These are phyloP conservation scores for Cyclophora punctaria DNA, from an alignment of 2,888 invertebrate species.

Conservation along the genomic window DNA sequence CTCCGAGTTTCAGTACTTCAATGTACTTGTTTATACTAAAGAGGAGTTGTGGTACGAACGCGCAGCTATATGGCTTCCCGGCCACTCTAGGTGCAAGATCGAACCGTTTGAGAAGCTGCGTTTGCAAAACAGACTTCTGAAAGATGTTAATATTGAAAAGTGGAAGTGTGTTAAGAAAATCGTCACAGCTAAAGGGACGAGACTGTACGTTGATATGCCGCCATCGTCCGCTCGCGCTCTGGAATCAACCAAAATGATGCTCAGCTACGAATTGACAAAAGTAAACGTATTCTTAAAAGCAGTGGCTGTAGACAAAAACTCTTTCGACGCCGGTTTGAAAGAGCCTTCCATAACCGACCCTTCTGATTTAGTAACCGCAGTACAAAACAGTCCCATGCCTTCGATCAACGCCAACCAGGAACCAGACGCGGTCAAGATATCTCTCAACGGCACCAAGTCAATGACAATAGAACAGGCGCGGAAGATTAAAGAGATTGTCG, in stretches of 20 bases:
- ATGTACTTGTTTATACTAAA: slow-evolving; percentile 52
- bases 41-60: slow-evolving; percentile 64
- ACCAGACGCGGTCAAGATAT: slow-evolving; percentile 39
- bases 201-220: slow-evolving; percentile 62
- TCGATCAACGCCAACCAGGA: slow-evolving; percentile 26
- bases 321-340: slow-evolving; percentile 50
- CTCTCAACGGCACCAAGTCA: slow-evolving; percentile 41
- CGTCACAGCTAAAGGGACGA: slow-evolving; percentile 46
- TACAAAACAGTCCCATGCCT: slow-evolving; percentile 42
- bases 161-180: slow-evolving; percentile 64
- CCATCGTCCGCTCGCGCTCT: slow-evolving; percentile 53
- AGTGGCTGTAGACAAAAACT: slow-evolving; percentile 55
- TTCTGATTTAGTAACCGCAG: slow-evolving; percentile 22
- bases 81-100: slow-evolving; percentile 46
- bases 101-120: slow-evolving; percentile 52
- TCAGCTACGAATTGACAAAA: slow-evolving; percentile 62
- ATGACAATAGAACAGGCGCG: slow-evolving; percentile 36
- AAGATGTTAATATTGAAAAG: slow-evolving; percentile 46
- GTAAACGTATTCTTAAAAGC: slow-evolving; percentile 57
- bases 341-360: slow-evolving; percentile 27
- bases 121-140: slow-evolving; percentile 48
- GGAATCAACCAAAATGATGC: slow-evolving; percentile 46
- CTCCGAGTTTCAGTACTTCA: slow-evolving; percentile 37
- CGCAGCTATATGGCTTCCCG: slow-evolving; percentile 62
- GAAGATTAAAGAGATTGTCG: slow-evolving; percentile 51